Evolutionary conservation across 2,888 invertebrate species (phyloP).

Genomic region (Abrostola triplasia): DNA sequence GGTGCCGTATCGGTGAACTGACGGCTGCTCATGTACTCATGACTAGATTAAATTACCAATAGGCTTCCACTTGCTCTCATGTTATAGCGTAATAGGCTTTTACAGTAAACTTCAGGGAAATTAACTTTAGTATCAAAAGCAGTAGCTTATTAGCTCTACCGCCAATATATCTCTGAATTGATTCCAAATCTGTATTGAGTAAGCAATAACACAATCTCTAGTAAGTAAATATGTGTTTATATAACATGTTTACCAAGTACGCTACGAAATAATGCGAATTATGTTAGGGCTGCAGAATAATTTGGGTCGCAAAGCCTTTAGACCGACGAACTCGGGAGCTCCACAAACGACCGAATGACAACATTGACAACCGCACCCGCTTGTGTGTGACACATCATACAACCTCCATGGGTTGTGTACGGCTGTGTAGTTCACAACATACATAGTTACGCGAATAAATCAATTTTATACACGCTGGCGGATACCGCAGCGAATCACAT

Average conservation of each 20-base stretch:
- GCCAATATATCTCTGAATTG: too few relatives aligned
- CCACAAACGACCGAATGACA: not conserved
- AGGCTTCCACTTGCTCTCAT: conserved; percentile 31
- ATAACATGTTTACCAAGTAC: conserved; percentile 4
- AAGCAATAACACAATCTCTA: too few relatives aligned
- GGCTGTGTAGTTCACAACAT: conserved; percentile 45
- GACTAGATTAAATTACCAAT: conserved; percentile 47
- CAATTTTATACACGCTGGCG: conserved; percentile 79
- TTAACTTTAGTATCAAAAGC: not conserved
- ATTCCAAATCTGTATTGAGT: too few relatives aligned
- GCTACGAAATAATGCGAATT: not conserved
- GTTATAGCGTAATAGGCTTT: conserved; percentile 30
- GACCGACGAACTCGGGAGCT: not conserved
- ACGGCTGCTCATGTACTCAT: conserved; percentile 32
- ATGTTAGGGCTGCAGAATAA: not conserved
- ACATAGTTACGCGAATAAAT: conserved; percentile 70
- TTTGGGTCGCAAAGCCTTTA: conserved; percentile 9
- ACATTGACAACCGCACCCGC: conserved; percentile 28
- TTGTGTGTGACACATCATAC: conserved; percentile 18
- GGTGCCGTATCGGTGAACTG: conserved; percentile 33
- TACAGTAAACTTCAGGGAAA: conserved; percentile 33
- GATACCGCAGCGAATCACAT: conserved; percentile 80
- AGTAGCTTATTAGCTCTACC: not conserved
- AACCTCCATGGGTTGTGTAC: conserved; percentile 41
- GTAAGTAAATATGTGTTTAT: too few relatives aligned